Conservation (phyloP, 2,888 invertebrate species). For the Tachina lurida region DNA sequence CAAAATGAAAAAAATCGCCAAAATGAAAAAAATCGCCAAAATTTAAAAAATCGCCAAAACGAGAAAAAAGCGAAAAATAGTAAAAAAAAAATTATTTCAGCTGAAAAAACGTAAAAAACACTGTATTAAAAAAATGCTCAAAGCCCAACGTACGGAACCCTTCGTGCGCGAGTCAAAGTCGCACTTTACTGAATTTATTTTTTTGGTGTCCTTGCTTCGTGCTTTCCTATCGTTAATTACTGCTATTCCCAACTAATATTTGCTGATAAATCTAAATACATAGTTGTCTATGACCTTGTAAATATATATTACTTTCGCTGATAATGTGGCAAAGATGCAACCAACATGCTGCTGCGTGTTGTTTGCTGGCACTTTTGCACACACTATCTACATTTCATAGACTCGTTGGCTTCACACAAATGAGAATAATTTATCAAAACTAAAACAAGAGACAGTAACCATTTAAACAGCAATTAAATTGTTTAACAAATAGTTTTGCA, state of each 20-base stretch:
- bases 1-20: too few relatives aligned
- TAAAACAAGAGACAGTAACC: conserved; percentile 5
- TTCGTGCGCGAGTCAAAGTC: too few relatives aligned
- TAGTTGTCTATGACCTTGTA: conserved; percentile 16
- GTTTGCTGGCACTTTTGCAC: not conserved
- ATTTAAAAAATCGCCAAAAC: too few relatives aligned
- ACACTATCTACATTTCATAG: not conserved
- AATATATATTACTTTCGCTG: not conserved
- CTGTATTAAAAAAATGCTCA: too few relatives aligned
- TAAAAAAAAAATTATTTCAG: too few relatives aligned
- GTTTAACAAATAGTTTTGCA: conserved; percentile 6
- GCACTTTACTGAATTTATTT: too few relatives aligned
- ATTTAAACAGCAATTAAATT: conserved; percentile 29
- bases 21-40: too few relatives aligned
- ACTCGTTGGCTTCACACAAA: conserved; percentile 10
- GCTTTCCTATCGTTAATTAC: not conserved
- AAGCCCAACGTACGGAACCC: too few relatives aligned
- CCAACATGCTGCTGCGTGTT: not conserved
- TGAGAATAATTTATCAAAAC: conserved; percentile 39
- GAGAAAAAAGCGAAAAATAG: too few relatives aligned
- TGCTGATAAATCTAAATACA: not conserved
- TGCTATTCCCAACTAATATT: not conserved
- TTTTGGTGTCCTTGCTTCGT: not conserved
- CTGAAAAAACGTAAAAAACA: too few relatives aligned
- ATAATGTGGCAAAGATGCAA: conserved; percentile 16